phyloP scores from a whole-genome alignment of 2,113 vertebrate genomes.

The Notiomystis cincta region DNA sequence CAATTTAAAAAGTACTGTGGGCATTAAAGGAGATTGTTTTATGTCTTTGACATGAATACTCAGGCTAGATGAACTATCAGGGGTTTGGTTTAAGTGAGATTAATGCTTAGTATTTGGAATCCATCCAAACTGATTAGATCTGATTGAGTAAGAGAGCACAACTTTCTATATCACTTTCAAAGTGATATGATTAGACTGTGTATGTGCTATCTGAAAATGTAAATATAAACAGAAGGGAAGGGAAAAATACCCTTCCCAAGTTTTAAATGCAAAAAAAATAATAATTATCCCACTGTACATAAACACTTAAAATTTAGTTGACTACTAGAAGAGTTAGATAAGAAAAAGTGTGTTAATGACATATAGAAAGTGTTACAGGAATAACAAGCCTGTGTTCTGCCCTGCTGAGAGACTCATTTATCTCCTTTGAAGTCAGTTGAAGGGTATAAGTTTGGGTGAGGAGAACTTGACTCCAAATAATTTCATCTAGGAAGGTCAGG shows the following conservation, averaged over 20 bases:
- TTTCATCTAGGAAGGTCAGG: background rate
- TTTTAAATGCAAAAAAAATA: background rate
- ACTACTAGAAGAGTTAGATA: background rate
- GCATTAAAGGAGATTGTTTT: conserved; percentile 70
- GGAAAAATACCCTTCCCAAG: conserved; percentile 23
- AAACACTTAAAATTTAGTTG: conserved; percentile 9
- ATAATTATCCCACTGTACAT: background rate
- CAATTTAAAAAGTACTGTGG: conserved; percentile 61
- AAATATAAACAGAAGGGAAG: conserved; percentile 25
- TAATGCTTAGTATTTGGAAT: conserved; percentile 69
- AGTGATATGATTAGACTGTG: conserved; percentile 46
- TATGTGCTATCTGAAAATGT: conserved; percentile 22
- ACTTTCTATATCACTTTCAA: conserved; percentile 71
- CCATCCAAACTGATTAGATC: conserved; percentile 75
- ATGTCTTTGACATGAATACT: conserved; percentile 71
- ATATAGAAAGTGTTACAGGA: background rate
- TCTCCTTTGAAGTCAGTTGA: conserved; percentile 27
- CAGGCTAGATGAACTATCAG: conserved; percentile 66
- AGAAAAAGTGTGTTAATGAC: background rate
- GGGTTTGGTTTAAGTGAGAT: conserved; percentile 72
- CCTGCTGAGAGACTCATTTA: background rate
- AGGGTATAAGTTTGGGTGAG: background rate
- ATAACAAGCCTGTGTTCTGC: background rate
- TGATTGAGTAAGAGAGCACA: conserved; percentile 68
- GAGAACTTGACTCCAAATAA: background rate